Percentiles rank a stretch among this genome's conserved stretches.
These are phyloP conservation scores for Aplochiton taeniatus DNA, from an alignment of 2,797 vertebrate genomes.

Conservation along the genomic window DNA sequence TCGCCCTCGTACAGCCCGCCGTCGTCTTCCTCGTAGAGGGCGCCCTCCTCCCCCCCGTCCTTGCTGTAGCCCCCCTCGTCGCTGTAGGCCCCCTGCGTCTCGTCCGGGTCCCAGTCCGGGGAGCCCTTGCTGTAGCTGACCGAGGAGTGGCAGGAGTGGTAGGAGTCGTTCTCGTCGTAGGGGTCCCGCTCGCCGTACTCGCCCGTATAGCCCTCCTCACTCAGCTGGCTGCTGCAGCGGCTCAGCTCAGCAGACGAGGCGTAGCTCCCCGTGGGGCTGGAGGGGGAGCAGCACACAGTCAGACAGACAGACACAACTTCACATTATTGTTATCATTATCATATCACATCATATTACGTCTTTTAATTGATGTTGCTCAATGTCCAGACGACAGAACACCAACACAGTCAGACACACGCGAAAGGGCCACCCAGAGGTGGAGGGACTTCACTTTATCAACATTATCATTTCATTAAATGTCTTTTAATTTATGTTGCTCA, in stretches of 20 bases:
- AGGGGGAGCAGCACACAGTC: conserved; percentile 6
- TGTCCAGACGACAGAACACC: too few relatives aligned
- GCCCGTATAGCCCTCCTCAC: conserved; percentile 89
- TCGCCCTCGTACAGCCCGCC: conserved; percentile 43
- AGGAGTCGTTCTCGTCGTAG: conserved; percentile 92
- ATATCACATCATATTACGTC: too few relatives aligned
- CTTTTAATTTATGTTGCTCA: too few relatives aligned
- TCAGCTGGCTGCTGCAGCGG: conserved; percentile 94
- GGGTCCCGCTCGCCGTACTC: conserved; percentile 86
- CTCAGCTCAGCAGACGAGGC: conserved; percentile 94
- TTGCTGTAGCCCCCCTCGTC: conserved; percentile 84
- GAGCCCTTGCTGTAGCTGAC: conserved; percentile 95
- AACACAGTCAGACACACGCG: too few relatives aligned
- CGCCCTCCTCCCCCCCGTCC: conserved; percentile 81
- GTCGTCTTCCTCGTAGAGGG: conserved; percentile 75
- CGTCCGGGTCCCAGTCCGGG: conserved; percentile 85
- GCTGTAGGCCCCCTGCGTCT: conserved; percentile 83
- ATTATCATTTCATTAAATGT: too few relatives aligned
- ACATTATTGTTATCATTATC: too few relatives aligned
- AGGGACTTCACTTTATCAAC: too few relatives aligned
- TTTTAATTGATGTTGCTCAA: too few relatives aligned
- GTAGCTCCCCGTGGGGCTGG: conserved; percentile 91
- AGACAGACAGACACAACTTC: not conserved
- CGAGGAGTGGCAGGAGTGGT: conserved; percentile 97
- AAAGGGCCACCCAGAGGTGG: too few relatives aligned